Conservation (phyloP, 1,140 invertebrate species). For the Pectinophora gossypiella region DNA sequence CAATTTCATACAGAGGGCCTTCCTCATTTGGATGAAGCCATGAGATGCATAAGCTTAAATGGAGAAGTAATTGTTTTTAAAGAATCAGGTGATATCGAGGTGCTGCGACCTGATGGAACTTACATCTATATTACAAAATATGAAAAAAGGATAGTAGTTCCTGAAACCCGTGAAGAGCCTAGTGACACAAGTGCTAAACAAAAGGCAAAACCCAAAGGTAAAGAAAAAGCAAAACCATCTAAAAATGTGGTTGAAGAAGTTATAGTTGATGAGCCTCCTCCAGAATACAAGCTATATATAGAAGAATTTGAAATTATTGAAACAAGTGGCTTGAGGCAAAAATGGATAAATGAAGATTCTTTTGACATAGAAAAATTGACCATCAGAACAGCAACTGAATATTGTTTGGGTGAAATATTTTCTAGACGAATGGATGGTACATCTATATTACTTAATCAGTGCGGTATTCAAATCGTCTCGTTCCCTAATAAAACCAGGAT, state of each 20-base stretch:
- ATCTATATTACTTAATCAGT: constrained; percentile 67
- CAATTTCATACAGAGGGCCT: constrained; percentile 55
- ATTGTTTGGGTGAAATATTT: constrained; percentile 73
- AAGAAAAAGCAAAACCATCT: constrained; percentile 36
- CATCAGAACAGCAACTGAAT: constrained; percentile 70
- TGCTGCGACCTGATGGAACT: constrained; percentile 46
- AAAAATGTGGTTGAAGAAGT: constrained; percentile 40
- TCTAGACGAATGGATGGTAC: constrained; percentile 74
- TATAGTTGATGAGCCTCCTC: constrained; percentile 13
- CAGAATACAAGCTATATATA: not conserved
- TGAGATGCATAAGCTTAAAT: constrained; percentile 57
- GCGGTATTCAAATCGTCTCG: constrained; percentile 66
- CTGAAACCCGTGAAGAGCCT: constrained; percentile 13
- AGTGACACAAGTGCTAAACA: constrained; percentile 32
- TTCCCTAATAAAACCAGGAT: constrained; percentile 74
- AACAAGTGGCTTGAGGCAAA: constrained; percentile 43
- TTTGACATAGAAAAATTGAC: constrained; percentile 65
- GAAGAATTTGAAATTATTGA: constrained; percentile 58
- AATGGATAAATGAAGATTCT: constrained; percentile 33
- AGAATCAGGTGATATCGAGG: constrained; percentile 41
- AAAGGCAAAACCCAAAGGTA: constrained; percentile 27
- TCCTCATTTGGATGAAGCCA: constrained; percentile 38
- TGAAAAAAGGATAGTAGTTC: constrained; percentile 29
- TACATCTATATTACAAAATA: constrained; percentile 49
- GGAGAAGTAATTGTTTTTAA: constrained; percentile 65